phyloP scores from a whole-genome alignment of 2,888 invertebrate species.

The Panorpa germanica region DNA sequence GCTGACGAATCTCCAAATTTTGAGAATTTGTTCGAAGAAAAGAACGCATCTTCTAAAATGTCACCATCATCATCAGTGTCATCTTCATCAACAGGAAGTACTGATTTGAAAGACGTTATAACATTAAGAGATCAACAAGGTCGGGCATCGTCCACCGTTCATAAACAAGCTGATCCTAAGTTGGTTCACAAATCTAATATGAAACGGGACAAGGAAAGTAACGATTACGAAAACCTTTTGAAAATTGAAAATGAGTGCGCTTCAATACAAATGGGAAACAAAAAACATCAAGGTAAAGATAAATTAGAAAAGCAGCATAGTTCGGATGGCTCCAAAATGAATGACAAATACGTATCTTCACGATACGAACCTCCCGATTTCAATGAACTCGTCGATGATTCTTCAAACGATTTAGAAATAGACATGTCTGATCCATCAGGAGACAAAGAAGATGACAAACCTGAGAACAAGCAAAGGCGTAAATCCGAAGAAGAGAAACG shows the following conservation, averaged over 20 bases:
- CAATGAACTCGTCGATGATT: slow-evolving; percentile 57
- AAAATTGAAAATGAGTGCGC: slow-evolving; percentile 30
- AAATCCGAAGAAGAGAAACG: slow-evolving; percentile 29
- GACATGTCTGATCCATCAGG: slow-evolving; percentile 54
- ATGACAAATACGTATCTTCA: slow-evolving; percentile 31
- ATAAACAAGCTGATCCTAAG: slow-evolving; percentile 1
- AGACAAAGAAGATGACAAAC: slow-evolving; percentile 41
- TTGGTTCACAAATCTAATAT: slow-evolving; percentile 7
- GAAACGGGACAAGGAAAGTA: slow-evolving; percentile 13
- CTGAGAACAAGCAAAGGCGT: slow-evolving; percentile 28
- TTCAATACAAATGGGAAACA: slow-evolving; percentile 20
- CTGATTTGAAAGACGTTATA: slow-evolving; percentile 13
- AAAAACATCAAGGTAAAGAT: too few species aligned
- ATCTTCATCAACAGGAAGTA: slow-evolving; percentile 33
- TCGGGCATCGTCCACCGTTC: slow-evolving; percentile 9
- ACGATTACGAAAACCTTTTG: slow-evolving; percentile 22
- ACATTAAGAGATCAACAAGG: slow-evolving; percentile 21
- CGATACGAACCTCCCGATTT: slow-evolving; percentile 56
- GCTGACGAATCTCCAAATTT: slow-evolving; percentile 66
- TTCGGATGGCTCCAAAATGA: too few species aligned
- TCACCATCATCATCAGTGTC: slow-evolving; percentile 44
- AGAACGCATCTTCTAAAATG: slow-evolving; percentile 42
- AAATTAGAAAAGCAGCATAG: slow-evolving; percentile 4
- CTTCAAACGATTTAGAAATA: slow-evolving; percentile 59
- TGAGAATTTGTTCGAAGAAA: slow-evolving; percentile 71